Evolutionary conservation across 2,888 invertebrate species (phyloP), one percentile per base, ranked within the genome.

Genomic region (Dioctria rufipes): DNA sequence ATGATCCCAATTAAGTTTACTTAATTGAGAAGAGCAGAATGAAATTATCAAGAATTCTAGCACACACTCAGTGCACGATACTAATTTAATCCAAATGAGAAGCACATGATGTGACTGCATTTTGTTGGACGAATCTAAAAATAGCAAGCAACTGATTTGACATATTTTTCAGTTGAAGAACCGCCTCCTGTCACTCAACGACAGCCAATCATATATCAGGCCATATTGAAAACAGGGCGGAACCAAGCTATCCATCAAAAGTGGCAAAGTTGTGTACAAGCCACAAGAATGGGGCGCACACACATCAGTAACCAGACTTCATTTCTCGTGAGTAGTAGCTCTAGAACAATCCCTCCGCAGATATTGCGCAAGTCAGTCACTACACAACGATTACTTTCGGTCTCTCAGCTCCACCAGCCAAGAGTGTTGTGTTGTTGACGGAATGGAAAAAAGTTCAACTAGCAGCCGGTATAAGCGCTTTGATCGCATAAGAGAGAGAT

Each of bases 211-310:
- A 84, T 67, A 83, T 82, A 81, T 84, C 83, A 85, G 86, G 87
- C 86, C 87, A 86, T 87, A 85, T 86, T 87, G 86, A 86, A 86
- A 86, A 84, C 49, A 82, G 84, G 87, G 87, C 85, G 86, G 84
- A 82, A 84, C 84, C 81, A 69, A 73, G 40, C 82, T 79, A 83
- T 83, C 81, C 78, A 81, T 79, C 82, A 83, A 49, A 42, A 58
- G 51, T 37, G 39, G n/a, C 46, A n/a, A 25, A 42, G 51, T 40
- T 67, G 49, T 46, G 42, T 78, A 40, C 71, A 5, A 46, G 54
- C 39, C n/a, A 25, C 25, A 54, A 8, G 40, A 40, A 54, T 37
- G 39, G n/a, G 71, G 71, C 71, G 51, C 71, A 40, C 54, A 58
- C 54, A 37, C 13, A 39, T 39, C 54, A n/a, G 39, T 37, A 54